These are phyloP conservation scores for Eupithecia inturbata DNA, from an alignment of 2,888 invertebrate genomes.

Conservation along the genomic window DNA sequence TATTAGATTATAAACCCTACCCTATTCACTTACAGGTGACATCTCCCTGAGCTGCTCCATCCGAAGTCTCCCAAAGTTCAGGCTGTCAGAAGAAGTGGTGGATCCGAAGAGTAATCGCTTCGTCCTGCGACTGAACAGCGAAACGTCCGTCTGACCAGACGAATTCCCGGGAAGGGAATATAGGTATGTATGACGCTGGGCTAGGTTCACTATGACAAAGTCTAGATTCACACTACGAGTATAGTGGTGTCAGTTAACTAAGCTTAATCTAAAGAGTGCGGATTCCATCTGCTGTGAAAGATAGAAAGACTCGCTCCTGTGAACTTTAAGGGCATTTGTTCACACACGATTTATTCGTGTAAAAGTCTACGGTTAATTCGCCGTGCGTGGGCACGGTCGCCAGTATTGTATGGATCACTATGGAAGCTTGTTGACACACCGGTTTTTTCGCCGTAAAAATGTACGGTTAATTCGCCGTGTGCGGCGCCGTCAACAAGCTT, in stretches of 20 bases:
- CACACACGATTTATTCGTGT: no score
- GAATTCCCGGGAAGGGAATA: slow-evolving; percentile 60
- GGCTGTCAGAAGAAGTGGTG: slow-evolving; percentile 97
- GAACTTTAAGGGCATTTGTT: no score
- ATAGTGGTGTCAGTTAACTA: not conserved
- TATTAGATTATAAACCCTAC: no score
- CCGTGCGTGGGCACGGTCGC: no score
- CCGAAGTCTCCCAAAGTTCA: slow-evolving; percentile 95
- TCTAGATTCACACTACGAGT: not conserved
- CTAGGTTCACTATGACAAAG: not conserved
- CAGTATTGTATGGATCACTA: no score
- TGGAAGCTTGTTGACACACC: no score
- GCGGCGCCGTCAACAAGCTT: no score
- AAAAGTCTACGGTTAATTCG: no score
- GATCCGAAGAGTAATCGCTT: slow-evolving; percentile 98
- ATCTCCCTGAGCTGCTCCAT: slow-evolving; percentile 95
- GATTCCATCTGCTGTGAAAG: not conserved
- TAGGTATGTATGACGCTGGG: slow-evolving; percentile 70
- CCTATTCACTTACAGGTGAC: slow-evolving; percentile 74
- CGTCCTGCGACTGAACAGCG: slow-evolving; percentile 96
- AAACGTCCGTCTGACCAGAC: slow-evolving; percentile 95
- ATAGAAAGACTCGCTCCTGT: not conserved
- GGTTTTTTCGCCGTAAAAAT: no score
- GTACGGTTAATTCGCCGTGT: no score
- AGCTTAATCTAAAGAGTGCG: not conserved